Conservation (phyloP, 2,113 vertebrate species). For the Balaenoptera acutorostrata region DNA sequence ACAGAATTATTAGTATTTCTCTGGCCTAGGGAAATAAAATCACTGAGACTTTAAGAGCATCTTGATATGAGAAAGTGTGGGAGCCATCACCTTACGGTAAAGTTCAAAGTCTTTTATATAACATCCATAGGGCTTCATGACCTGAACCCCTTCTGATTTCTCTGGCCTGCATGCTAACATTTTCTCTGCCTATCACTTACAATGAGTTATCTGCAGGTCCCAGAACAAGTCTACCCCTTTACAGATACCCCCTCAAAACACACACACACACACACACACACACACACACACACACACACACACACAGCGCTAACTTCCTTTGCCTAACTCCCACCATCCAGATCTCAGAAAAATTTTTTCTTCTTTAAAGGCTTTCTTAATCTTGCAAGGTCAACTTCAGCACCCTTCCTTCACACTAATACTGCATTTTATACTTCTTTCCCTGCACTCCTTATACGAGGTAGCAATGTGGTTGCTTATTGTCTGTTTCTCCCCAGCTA, state of each 20-base stretch:
- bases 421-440: neutral
- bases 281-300: neutral
- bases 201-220: neutral
- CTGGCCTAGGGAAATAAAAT: neutral
- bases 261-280: neutral
- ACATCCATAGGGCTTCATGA: neutral
- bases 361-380: neutral
- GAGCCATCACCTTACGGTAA: neutral
- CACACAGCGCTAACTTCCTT: neutral
- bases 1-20: conserved; percentile 5
- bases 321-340: neutral
- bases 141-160: neutral
- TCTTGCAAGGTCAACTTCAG: neutral
- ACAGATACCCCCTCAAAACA: neutral
- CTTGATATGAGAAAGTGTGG: neutral
- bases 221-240: neutral
- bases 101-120: neutral
- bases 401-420: neutral
- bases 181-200: neutral
- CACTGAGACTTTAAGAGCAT: neutral
- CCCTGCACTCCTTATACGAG: neutral
- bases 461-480: neutral
- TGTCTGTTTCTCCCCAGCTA: neutral
- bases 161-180: neutral
- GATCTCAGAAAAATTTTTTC: neutral